Percentiles rank a stretch among this genome's conserved stretches.
Conservation (phyloP, 2,888 invertebrate species). For the Willowsia nigromaculata region DNA sequence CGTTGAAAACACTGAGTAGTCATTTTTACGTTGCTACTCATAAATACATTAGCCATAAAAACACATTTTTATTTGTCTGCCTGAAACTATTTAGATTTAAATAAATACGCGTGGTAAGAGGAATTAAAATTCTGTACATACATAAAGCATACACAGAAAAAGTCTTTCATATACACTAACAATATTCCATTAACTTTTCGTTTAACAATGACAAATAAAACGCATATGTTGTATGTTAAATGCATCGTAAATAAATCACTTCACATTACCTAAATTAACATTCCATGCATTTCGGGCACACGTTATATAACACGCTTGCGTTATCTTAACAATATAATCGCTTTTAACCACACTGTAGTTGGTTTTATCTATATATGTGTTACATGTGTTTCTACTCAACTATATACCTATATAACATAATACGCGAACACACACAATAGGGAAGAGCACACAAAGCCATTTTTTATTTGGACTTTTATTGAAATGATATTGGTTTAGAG, state of each 20-base stretch:
- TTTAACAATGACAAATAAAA: constrained; percentile 53
- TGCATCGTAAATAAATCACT: constrained; percentile 54
- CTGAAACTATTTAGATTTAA: neutral
- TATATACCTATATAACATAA: neutral
- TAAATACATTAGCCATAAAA: too few relatives aligned
- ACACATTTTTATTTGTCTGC: neutral
- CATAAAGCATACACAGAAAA: neutral
- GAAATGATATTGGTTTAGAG: constrained; percentile 23
- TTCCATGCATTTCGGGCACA: neutral
- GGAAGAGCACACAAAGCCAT: neutral
- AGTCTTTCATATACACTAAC: neutral
- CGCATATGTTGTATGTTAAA: too few relatives aligned
- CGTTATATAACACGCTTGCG: neutral
- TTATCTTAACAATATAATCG: neutral
- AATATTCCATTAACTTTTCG: neutral
- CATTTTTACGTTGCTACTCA: too few relatives aligned
- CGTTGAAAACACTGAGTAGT: too few relatives aligned
- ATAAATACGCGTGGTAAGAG: neutral
- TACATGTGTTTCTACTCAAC: too few relatives aligned
- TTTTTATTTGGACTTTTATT: constrained; percentile 9
- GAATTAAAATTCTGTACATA: neutral
- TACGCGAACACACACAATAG: neutral
- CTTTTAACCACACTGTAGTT: neutral
- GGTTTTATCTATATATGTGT: neutral
- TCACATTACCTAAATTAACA: constrained; percentile 4